Base-by-base conservation (phyloP, 2,797 vertebrate genomes). In the Phoeniculus purpureus region DNA sequence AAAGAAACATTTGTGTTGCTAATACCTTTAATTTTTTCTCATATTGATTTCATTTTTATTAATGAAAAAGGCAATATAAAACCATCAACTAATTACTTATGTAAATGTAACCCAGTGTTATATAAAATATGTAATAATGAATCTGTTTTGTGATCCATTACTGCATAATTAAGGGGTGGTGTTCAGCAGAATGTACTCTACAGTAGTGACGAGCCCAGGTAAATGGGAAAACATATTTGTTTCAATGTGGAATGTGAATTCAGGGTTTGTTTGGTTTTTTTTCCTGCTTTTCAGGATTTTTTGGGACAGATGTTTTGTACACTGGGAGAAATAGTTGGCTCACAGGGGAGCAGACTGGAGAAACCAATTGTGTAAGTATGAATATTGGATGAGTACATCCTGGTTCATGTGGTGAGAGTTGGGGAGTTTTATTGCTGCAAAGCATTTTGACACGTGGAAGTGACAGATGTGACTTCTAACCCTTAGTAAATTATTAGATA, bases 231-330 rank as follows among this genome's bases (percentile, higher is more conserved):
- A 3, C 3, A 29, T 10, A 37, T 73, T 64, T 61, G 1, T 78
- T 76, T 65, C 58, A 37, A 58, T 4, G 2, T 64, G 55, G 73
- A 87, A 37, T 51, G 45, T 2, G 19, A 43, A 72, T 78, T 82
- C 55, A 78, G 55, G 40, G 15, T 47, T 92, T 88, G 84, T 81
- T 50, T 84, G 70, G 8, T 37, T 37, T 37, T 37, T 37, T 78
- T 96, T 15, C 51, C 3, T 96, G 64, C 71, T 91, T 97, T 97
- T 88, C 96, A 99, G 99, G 99, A 99, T 95, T 99, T 99, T 97
- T 98, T 99, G 97, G 99, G 99, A 86, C 99, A 99, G 95, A 98
- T 98, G 71, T 99, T 99, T 98, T 99, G 99, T 93, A 99, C 99
- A 6, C 92, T 99, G 92, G 99, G 99, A 58, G 99, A 99, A 97